These are phyloP conservation scores for Cotesia glomerata DNA, from an alignment of 1,140 invertebrate genomes.

Conservation along the genomic window DNA sequence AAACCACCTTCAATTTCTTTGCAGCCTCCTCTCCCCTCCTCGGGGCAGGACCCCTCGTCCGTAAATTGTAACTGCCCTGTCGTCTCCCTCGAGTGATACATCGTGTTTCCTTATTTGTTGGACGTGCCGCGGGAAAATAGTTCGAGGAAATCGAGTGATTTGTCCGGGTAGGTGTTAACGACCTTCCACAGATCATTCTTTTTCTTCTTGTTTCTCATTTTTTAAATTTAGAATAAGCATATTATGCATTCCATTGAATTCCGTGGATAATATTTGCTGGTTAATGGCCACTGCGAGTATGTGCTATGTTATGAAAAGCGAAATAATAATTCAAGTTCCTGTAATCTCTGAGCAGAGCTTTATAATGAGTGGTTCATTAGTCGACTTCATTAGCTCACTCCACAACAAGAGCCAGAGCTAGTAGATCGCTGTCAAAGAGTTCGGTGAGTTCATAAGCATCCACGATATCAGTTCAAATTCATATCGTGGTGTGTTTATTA, in stretches of 20 bases:
- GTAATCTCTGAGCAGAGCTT: neutral
- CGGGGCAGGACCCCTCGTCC: neutral
- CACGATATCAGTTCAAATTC: too few relatives aligned
- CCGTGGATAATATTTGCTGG: too few relatives aligned
- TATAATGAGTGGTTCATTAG: constrained; percentile 50
- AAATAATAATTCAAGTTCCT: neutral
- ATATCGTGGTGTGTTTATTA: too few relatives aligned
- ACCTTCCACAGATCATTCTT: constrained; percentile 8
- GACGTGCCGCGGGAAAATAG: constrained; percentile 62
- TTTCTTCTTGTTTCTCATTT: neutral
- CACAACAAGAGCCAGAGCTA: constrained; percentile 10
- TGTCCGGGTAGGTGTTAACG: constrained; percentile 62
- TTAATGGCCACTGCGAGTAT: neutral
- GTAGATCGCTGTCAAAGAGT: constrained; percentile 51
- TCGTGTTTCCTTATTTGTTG: constrained; percentile 63
- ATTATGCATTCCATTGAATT: too few relatives aligned
- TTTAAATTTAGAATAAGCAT: neutral
- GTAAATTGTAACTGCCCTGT: constrained; percentile 37
- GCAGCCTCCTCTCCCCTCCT: constrained; percentile 10
- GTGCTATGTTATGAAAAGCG: too few relatives aligned
- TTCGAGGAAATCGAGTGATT: constrained; percentile 64
- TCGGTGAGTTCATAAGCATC: neutral
- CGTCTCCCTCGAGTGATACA: constrained; percentile 62
- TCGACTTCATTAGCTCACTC: constrained; percentile 49
- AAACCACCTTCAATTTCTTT: constrained; percentile 47